Evolutionary conservation across 1,140 invertebrate genomes (phyloP), one percentile per base, ranked within the genome.

Genomic region (Venturia canescens): DNA sequence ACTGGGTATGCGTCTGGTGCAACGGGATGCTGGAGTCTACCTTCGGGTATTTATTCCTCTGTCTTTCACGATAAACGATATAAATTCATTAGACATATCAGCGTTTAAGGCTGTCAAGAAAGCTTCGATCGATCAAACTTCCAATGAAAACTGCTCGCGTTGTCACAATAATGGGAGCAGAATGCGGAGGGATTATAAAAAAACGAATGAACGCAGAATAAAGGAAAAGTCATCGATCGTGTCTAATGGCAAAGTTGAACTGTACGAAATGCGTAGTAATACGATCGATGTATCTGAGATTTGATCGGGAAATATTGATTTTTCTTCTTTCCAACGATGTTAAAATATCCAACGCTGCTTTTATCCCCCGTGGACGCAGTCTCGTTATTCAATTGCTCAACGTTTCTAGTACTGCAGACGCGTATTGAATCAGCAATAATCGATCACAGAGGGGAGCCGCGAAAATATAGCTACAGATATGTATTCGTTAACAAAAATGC

Each of bases 121-220:
- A 38, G 29, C 7, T n/a, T 76, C 71, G 48, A 16, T 74, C 71
- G 60, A 63, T 76, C 53, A 63, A 76, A 76, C 50, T 60, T 76
- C 63, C 72, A 76, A 76, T 76, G 53, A 38, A 60, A 60, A 76
- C 71, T 50, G 48, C 48, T 75, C 48, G 7, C 48, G 7, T 57
- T 11, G n/a, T 26, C 7, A 75, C n/a, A 72, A 72, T 50, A 57
- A 66, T 66, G 27, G 13, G 60, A 66, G 26, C 48, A 29, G 26
- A 57, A 75, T 31, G n/a, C 44, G 13, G 9, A 72, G 23, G 50
- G 50, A 72, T 23, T 11, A 72, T 57, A 75, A 53, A 57, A 29
- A 23, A 21, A 53, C 23, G n/a, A 63, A 26, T 11, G 60, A 21
- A 11, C 6, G n/a, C 15, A 69, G 4, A 31, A 29, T 27, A 34